Evolutionary conservation across 2,113 vertebrate genomes (phyloP).

Genomic region (Gopherus evgoodei): DNA sequence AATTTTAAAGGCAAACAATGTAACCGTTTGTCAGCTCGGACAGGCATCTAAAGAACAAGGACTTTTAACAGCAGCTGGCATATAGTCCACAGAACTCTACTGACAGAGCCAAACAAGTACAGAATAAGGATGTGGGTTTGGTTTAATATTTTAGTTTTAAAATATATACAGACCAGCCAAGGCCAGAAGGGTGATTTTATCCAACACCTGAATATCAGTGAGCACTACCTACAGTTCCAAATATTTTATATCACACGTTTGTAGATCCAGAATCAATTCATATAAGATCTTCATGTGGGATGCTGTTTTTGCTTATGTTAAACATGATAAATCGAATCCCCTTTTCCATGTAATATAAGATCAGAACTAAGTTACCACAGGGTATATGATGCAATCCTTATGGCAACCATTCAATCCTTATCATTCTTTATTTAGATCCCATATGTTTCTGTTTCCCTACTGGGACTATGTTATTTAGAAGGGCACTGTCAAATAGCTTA

Average conservation of each 20-base stretch:
- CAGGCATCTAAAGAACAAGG: background rate
- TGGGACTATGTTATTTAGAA: background rate
- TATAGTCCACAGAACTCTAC: background rate
- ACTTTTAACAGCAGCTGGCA: background rate
- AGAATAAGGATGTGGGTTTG: background rate
- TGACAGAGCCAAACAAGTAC: background rate
- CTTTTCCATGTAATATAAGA: slow-evolving; percentile 17
- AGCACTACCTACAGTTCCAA: background rate
- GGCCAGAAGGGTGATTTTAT: background rate
- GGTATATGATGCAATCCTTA: slow-evolving; percentile 16
- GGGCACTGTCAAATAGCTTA: background rate
- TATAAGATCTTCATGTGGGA: background rate
- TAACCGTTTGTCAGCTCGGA: background rate
- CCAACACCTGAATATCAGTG: background rate
- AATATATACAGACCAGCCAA: background rate
- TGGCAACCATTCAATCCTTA: background rate
- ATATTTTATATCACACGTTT: background rate
- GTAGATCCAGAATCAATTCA: background rate
- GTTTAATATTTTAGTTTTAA: background rate
- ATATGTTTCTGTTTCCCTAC: background rate
- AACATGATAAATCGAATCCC: slow-evolving; percentile 13
- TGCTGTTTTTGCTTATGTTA: slow-evolving; percentile 6
- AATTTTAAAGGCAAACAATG: background rate
- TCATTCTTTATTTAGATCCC: background rate
- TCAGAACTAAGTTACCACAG: background rate